These are phyloP conservation scores for Pyrrhia umbra DNA, from an alignment of 2,888 invertebrate species.

Conservation along the genomic window DNA sequence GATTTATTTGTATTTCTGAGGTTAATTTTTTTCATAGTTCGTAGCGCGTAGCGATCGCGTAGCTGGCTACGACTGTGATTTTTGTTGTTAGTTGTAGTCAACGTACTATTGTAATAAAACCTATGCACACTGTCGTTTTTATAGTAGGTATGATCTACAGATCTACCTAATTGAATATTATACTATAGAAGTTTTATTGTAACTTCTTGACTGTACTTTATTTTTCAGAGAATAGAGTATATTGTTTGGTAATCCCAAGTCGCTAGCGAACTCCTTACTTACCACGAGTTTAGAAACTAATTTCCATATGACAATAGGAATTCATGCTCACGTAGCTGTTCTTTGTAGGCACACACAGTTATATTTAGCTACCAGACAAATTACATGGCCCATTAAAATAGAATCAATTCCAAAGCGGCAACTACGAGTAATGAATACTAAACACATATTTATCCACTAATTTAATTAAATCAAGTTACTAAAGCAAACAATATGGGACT, in stretches of 20 bases:
- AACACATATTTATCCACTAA: constrained; percentile 11
- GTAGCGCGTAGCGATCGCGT: constrained; percentile 32
- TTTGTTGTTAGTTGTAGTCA: constrained; percentile 10
- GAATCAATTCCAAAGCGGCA: background rate
- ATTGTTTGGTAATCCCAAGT: too few relatives aligned
- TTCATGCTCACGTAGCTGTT: background rate
- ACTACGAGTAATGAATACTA: constrained; percentile 15
- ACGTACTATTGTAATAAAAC: too few relatives aligned
- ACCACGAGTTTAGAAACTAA: too few relatives aligned
- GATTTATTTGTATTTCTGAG: constrained; percentile 36
- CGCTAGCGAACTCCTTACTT: too few relatives aligned
- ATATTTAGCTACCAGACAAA: background rate
- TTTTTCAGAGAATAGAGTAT: too few relatives aligned
- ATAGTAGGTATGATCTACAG: too few relatives aligned
- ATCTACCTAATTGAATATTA: too few relatives aligned
- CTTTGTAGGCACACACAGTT: background rate
- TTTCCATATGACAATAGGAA: constrained; percentile 3
- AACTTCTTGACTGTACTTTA: too few relatives aligned
- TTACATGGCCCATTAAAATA: background rate
- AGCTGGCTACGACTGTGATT: constrained; percentile 9
- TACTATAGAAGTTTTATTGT: too few relatives aligned
- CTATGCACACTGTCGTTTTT: too few relatives aligned
- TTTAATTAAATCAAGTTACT: constrained; percentile 19
- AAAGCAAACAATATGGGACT: constrained; percentile 7
- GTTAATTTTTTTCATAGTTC: constrained; percentile 22